Evolutionary conservation across 2,113 vertebrate species (phyloP), one percentile per base, ranked within the genome.

Genomic region (Mobula birostris): DNA sequence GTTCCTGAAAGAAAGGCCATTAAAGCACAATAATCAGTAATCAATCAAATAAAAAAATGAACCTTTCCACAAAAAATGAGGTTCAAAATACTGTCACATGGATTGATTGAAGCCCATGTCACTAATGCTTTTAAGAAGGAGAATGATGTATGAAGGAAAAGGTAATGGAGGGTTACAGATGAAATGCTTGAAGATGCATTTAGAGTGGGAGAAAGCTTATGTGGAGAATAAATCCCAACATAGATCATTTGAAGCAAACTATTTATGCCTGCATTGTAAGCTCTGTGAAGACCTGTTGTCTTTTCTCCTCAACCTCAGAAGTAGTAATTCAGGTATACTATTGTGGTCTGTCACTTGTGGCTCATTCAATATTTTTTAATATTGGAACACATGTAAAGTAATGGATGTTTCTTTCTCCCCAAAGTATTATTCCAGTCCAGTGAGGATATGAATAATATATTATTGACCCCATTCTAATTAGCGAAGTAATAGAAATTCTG

Each of bases 401-500:
- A 27, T 93, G 91, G 19, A 40, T 15, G 70, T 36, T 8, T 29
- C 48, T 56, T 56, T 1, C 17, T 93, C 91, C 91, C 91, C 36
- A 72, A 76, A 93, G 91, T 74, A 11, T 40, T 93, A 8, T 74
- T 48, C 36, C 91, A 76, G 36, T 93, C 85, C 85, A 74, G 40
- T 76, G 91, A 68, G 63, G 36, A 93, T 93, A 27, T 74, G 91
- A 93, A 74, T 74, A 93, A 93, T 29, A 93, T 93, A 93, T 56
- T 93, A 74, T 76, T 93, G 36, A 93, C 70, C 91, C 36, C 68
- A 74, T 74, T 93, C 70, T 93, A 74, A 93, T 93, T 93, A 93
- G 66, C 91, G 76, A 76, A 93, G 24, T 93, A 27, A 93, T 74
- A 40, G 76, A 74, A 29, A 74, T 29, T 74, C 70, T 72, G 68